Conservation (phyloP, 1,140 invertebrate species). For the Drosophila nannoptera region DNA sequence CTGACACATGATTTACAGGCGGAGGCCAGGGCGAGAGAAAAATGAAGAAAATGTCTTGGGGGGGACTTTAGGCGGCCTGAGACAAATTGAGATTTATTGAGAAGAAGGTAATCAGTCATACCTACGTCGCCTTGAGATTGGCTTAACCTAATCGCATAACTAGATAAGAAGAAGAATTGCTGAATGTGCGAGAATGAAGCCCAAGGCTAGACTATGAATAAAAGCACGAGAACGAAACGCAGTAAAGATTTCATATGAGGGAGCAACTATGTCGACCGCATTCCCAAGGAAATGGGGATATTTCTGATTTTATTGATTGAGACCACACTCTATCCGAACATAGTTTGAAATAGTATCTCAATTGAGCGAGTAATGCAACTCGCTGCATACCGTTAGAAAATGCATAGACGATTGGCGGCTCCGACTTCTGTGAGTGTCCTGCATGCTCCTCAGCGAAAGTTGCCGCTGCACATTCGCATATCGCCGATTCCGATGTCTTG, state of each 20-base stretch:
- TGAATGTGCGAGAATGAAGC: too few relatives aligned
- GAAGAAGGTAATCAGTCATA: conserved; percentile 4
- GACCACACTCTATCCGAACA: too few relatives aligned
- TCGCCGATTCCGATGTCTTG: conserved; percentile 42
- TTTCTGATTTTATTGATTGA: too few relatives aligned
- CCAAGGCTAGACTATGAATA: too few relatives aligned
- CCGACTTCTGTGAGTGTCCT: not conserved
- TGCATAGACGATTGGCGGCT: conserved; percentile 8
- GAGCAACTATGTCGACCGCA: too few relatives aligned
- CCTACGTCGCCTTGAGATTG: not conserved
- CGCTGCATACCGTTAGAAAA: not conserved
- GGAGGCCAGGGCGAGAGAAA: not conserved
- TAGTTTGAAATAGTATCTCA: too few relatives aligned
- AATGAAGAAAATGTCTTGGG: conserved; percentile 36
- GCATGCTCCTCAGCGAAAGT: conserved; percentile 11
- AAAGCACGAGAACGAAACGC: too few relatives aligned
- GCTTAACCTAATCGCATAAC: too few relatives aligned
- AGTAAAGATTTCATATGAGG: too few relatives aligned
- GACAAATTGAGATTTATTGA: conserved; percentile 40
- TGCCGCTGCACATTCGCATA: conserved; percentile 26
- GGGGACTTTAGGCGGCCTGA: conserved; percentile 19
- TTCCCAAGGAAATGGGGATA: too few relatives aligned
- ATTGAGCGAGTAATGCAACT: too few relatives aligned
- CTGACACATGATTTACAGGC: conserved; percentile 36
- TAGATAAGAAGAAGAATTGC: too few relatives aligned